Evolutionary conservation across 37 sponge, comb jelly and placozoan genomes (phyloP).

Genomic region (Axinella damicornis): DNA sequence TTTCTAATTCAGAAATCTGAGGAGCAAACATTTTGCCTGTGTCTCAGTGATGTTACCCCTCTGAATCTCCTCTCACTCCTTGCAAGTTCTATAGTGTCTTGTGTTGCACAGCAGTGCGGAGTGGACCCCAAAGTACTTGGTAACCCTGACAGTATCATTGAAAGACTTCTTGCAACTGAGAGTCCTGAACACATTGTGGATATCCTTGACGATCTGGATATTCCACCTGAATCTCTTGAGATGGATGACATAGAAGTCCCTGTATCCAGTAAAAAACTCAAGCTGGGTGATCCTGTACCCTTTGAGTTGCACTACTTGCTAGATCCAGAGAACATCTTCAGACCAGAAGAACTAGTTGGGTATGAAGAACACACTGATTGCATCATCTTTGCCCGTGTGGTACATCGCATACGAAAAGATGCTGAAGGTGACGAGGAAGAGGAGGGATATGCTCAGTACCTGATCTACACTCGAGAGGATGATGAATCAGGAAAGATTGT

Average conservation of each 20-base stretch:
- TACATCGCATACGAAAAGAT: slow-evolving; percentile 4
- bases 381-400: slow-evolving; percentile 45
- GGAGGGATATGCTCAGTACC: neutral
- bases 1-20: neutral
- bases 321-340: slow-evolving; percentile 59
- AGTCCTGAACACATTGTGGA: neutral
- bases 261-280: neutral
- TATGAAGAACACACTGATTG: slow-evolving; percentile 50
- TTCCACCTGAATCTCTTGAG: too few relatives aligned
- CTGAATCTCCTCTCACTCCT: slow-evolving; percentile 1
- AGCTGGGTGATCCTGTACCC: slow-evolving; percentile 49
- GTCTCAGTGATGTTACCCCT: neutral
- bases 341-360: slow-evolving; percentile 62
- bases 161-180: neutral
- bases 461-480: neutral
- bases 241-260: neutral
- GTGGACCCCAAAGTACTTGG: neutral
- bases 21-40: neutral
- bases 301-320: slow-evolving; percentile 24
- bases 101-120: neutral
- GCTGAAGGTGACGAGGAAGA: neutral
- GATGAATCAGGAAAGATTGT: slow-evolving; percentile 42
- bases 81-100: neutral
- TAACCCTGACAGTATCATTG: slow-evolving; percentile 2
- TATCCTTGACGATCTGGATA: neutral